Percentiles rank a stretch among this genome's conserved stretches.
phyloP scores from a whole-genome alignment of 2,797 vertebrate genomes.

The Amblyraja radiata region DNA sequence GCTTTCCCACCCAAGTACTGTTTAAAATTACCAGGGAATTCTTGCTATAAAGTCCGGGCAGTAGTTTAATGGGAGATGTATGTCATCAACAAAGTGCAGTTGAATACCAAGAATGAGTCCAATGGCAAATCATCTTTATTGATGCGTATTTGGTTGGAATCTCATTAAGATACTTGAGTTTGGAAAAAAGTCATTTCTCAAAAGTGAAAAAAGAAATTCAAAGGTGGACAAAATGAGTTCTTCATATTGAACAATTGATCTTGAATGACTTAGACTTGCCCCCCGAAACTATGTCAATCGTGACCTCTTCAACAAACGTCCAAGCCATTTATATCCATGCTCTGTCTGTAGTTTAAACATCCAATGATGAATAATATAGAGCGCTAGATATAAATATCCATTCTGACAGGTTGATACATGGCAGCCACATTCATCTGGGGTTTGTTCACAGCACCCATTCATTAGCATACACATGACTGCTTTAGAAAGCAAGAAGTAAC shows the following conservation, averaged over 20 bases:
- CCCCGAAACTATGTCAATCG: not conserved
- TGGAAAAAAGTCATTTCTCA: not conserved
- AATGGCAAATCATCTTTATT: not conserved
- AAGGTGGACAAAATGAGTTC: not conserved
- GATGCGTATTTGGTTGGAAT: not conserved
- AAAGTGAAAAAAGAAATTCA: not conserved
- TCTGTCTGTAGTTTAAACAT: not conserved
- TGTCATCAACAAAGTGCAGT: not conserved
- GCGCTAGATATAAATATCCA: not conserved
- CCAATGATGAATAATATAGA: not conserved
- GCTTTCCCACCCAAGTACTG: not conserved
- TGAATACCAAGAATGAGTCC: not conserved
- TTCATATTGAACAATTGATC: constrained; percentile 4
- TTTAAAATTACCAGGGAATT: not conserved
- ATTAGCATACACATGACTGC: not conserved
- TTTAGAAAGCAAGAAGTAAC: not conserved
- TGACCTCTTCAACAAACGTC: not conserved
- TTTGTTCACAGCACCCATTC: not conserved
- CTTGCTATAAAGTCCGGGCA: not conserved
- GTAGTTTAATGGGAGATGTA: not conserved
- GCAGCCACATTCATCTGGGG: not conserved
- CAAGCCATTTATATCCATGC: not conserved
- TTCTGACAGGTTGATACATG: not conserved
- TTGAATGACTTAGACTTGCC: not conserved
- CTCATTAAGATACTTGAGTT: not conserved